A percentile compares a stretch with the other conserved stretches of the same genome.
Conservation (phyloP, 2,888 invertebrate species). For the Hydrotaea cyrtoneurina region DNA sequence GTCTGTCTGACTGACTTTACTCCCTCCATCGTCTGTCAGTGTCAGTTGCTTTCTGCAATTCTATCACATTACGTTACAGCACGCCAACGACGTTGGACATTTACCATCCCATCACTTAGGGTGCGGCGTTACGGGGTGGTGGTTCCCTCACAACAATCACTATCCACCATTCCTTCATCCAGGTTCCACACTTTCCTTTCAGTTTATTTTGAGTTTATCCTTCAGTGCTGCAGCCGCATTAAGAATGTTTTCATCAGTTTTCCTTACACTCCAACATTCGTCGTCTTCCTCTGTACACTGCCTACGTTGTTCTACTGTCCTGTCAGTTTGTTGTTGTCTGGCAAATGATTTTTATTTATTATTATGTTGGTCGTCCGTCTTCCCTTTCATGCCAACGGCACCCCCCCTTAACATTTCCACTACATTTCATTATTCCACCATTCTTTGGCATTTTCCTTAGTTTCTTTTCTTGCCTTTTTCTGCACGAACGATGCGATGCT, state of each 20-base stretch:
- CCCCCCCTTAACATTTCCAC: background rate
- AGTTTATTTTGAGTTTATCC: background rate
- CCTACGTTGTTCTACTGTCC: background rate
- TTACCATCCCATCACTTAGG: background rate
- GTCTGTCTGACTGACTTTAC: background rate
- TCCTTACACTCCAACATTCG: background rate
- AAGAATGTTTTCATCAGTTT: background rate
- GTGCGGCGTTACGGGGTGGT: background rate
- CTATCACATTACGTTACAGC: constrained; percentile 7
- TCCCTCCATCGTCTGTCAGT: background rate
- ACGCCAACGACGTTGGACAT: background rate
- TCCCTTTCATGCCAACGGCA: background rate
- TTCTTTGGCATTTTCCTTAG: constrained; percentile 15
- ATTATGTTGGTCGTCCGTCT: background rate
- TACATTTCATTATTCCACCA: background rate
- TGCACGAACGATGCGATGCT: background rate
- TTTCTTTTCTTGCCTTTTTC: constrained; percentile 8
- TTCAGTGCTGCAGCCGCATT: background rate
- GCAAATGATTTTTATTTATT: background rate
- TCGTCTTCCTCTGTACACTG: background rate
- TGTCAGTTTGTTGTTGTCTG: background rate
- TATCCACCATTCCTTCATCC: background rate
- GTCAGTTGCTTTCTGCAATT: constrained; percentile 8
- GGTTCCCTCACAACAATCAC: background rate
- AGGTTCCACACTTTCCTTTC: background rate